Percentiles rank a stretch among this genome's conserved stretches.
These are phyloP conservation scores for Glaucidium brasilianum DNA, from an alignment of 2,113 vertebrate genomes.

Conservation along the genomic window DNA sequence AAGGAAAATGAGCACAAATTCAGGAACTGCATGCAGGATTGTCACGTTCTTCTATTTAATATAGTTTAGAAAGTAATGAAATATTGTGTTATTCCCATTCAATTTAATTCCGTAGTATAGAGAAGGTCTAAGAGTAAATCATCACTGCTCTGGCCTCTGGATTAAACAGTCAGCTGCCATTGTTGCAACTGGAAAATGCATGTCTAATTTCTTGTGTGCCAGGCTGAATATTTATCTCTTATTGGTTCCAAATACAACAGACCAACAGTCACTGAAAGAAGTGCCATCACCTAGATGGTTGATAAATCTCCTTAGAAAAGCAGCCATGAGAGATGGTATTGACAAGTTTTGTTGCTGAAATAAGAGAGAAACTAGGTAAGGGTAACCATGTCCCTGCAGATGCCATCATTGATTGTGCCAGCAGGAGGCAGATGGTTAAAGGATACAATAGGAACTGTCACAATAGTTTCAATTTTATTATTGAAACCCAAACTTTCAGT, in stretches of 20 bases:
- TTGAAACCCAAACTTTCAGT: constrained; percentile 79
- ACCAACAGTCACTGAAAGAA: constrained; percentile 47
- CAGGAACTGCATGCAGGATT: not conserved
- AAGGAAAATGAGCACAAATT: not conserved
- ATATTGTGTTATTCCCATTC: not conserved
- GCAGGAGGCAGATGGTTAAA: constrained; percentile 83
- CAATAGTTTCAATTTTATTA: constrained; percentile 85
- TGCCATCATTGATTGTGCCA: constrained; percentile 72
- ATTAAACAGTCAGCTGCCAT: constrained; percentile 20
- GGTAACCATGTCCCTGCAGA: constrained; percentile 65
- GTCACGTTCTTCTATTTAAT: not conserved
- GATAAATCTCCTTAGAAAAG: constrained; percentile 69
- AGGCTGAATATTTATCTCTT: constrained; percentile 43
- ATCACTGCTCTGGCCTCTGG: not conserved
- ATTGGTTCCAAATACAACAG: constrained; percentile 33
- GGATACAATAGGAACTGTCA: constrained; percentile 80
- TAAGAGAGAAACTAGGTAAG: constrained; percentile 58
- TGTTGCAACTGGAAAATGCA: constrained; percentile 54
- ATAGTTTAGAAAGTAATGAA: not conserved
- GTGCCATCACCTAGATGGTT: constrained; percentile 56
- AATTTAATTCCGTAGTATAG: not conserved
- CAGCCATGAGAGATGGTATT: constrained; percentile 67
- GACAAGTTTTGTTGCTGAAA: constrained; percentile 69
- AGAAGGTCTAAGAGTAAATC: not conserved
- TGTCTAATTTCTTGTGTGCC: constrained; percentile 61